Evolutionary conservation across 2,888 invertebrate genomes (phyloP), one percentile per base, ranked within the genome.

Genomic region (Watsonalla binaria): DNA sequence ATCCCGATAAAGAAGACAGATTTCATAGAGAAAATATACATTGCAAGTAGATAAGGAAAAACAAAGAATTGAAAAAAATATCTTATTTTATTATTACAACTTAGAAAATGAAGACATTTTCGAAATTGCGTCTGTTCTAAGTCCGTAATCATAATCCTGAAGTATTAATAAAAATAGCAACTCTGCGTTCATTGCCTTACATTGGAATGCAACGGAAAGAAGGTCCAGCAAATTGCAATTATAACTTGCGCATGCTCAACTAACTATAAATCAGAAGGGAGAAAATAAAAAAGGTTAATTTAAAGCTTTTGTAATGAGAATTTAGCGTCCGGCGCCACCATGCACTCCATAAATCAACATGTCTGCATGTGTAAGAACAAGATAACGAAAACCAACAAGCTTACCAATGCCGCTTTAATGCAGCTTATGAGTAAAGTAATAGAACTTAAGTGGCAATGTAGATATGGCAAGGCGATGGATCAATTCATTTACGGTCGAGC

Each of bases 341-440:
- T 60, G 62, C 70, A 66, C 59, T 58, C 64, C 65, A 78, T 80
- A 81, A 80, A 81, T 80, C 80, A 81, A 72, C 65, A 63, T 54
- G 67, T 60, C 70, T 64, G 63, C 62, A 61, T 59, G 48, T 51
- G 47, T 52, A 58, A 45, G 13, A 45, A 45, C 35, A 47, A 45
- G 42, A 39, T 45, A 52, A n/a, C 34, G 2, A n/a, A 15, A 45
- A 13, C 9, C 24, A 50, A 49, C 49, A 49, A 50, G 13, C 11
- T 35, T 45, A 53, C 48, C 48, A 48, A 14, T 42, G 45, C 35
- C 45, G 49, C 52, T 24, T 52, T 46, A 24, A 37, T 52, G 37
- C 13, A 15, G 13, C 24, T 15, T 45, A 48, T 35, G 34, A 45
- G 45, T 37, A 13, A 14, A 52, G 35, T 37, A 48, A 52, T 45